phyloP scores from a whole-genome alignment of 2,888 invertebrate species.

The Philereme transversata region DNA sequence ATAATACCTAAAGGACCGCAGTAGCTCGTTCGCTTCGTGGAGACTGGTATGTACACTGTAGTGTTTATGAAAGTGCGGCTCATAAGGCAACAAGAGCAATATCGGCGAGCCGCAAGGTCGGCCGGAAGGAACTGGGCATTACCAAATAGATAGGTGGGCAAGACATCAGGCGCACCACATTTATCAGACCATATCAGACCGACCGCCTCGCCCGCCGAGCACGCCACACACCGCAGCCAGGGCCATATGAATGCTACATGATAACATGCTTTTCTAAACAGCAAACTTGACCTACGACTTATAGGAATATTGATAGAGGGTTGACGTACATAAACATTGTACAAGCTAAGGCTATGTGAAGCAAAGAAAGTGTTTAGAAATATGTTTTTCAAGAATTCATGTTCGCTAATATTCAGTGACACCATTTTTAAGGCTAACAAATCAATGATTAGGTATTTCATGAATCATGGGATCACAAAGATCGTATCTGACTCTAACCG shows the following conservation, averaged over 20 bases:
- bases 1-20: slow-evolving; percentile 11
- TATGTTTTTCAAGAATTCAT: background rate
- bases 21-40: slow-evolving; percentile 10
- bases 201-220: slow-evolving; percentile 40
- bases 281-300: slow-evolving; percentile 59
- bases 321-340: slow-evolving; percentile 12
- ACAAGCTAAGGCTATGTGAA: slow-evolving; percentile 10
- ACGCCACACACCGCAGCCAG: slow-evolving; percentile 40
- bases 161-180: slow-evolving; percentile 57
- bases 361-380: background rate
- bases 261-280: slow-evolving; percentile 48
- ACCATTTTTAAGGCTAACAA: background rate
- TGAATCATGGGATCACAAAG: slow-evolving; percentile 19
- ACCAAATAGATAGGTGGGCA: slow-evolving; percentile 70
- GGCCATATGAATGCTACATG: slow-evolving; percentile 49
- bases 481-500: slow-evolving; percentile 55
- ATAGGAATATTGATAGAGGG: slow-evolving; percentile 18
- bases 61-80: slow-evolving; percentile 29
- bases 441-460: slow-evolving; percentile 12
- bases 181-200: slow-evolving; percentile 67
- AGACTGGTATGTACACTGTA: slow-evolving; percentile 6
- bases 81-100: slow-evolving; percentile 50
- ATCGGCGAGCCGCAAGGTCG: slow-evolving; percentile 70
- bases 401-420: background rate
- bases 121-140: slow-evolving; percentile 73